phyloP scores from a whole-genome alignment of 2,888 invertebrate species.

The Andricus quercusramuli region DNA sequence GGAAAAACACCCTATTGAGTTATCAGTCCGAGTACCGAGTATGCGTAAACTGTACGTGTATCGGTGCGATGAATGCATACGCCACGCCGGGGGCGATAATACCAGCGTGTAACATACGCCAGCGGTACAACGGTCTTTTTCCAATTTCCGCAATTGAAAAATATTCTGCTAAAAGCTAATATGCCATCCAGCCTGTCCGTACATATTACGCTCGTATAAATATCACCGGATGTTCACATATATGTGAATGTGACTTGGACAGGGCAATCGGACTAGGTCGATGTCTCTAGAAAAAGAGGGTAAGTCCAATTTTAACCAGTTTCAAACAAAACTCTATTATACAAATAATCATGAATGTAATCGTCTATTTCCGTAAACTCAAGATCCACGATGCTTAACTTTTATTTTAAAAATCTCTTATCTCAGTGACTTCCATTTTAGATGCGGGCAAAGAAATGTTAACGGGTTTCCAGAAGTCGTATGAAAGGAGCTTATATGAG shows the following conservation, averaged over 20 bases:
- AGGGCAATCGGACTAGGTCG: background rate
- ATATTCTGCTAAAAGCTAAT: conserved; percentile 67
- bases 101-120: conserved; percentile 51
- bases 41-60: conserved; percentile 4
- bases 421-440: conserved; percentile 6
- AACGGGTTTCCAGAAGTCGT: background rate
- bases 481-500: too few species aligned
- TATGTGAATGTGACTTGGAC: background rate
- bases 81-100: conserved; percentile 64
- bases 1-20: background rate
- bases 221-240: conserved; percentile 39
- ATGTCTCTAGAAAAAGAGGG: background rate
- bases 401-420: background rate
- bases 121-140: conserved; percentile 41
- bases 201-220: conserved; percentile 57
- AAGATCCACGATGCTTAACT: background rate
- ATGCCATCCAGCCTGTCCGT: conserved; percentile 58
- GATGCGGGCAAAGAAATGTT: background rate
- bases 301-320: background rate
- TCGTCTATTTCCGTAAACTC: background rate
- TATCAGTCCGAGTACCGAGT: background rate
- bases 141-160: conserved; percentile 57
- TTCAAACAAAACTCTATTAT: background rate
- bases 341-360: background rate
- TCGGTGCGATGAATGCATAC: conserved; percentile 43